Conservation (phyloP, 2,797 vertebrate genomes). For the Mareca strepera region DNA sequence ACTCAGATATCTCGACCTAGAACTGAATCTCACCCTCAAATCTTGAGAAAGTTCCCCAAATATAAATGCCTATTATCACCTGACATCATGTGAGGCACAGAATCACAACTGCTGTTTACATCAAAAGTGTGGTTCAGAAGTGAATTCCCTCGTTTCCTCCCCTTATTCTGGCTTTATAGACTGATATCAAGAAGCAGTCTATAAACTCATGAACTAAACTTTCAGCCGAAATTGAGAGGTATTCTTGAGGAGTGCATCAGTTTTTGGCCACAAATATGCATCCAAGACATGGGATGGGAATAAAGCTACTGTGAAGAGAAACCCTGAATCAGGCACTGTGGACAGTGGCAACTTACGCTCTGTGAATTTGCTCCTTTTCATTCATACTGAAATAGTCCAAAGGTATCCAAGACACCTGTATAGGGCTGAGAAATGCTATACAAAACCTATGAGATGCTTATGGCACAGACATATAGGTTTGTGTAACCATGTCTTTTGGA, state of each 20-base stretch:
- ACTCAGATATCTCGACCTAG: neutral
- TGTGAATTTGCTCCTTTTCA: neutral
- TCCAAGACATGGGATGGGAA: neutral
- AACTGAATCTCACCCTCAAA: neutral
- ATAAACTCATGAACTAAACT: neutral
- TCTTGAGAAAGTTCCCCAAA: neutral
- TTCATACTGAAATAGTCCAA: neutral
- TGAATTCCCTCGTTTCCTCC: neutral
- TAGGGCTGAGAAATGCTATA: neutral
- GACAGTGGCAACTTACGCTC: neutral
- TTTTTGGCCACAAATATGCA: neutral
- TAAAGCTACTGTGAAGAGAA: neutral
- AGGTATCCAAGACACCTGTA: neutral
- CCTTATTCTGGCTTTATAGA: neutral
- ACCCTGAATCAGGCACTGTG: neutral
- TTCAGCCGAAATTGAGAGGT: neutral
- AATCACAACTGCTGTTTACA: neutral
- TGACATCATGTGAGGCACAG: neutral
- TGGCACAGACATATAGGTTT: neutral
- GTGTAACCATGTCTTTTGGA: neutral
- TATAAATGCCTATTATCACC: neutral
- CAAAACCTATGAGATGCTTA: neutral
- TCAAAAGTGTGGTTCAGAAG: neutral
- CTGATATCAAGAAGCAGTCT: neutral
- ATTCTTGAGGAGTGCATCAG: neutral